Evolutionary conservation across 2,113 vertebrate genomes (phyloP), one percentile per base, ranked within the genome.

Genomic region (Etheostoma spectabile): DNA sequence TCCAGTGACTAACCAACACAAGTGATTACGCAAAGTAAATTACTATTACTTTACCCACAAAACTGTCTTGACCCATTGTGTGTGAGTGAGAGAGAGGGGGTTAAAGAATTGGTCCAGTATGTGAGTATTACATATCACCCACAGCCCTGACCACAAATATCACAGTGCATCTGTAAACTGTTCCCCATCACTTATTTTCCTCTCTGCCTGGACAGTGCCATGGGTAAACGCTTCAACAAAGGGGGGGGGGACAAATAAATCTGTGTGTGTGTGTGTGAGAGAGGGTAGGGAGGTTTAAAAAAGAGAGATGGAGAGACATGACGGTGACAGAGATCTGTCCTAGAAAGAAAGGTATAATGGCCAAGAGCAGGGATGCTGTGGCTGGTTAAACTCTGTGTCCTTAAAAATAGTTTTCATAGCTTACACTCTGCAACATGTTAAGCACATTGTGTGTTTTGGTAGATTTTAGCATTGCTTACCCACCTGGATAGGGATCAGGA

Each of bases 121-220:
- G 86, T 87, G 78, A 51, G 57, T 52, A 48, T 82, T 77, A 86
- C 62, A 81, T 75, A 87, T 90, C 79, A 70, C 46, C 35, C 61
- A 35, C 22, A 15, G 46, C 72, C 59, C 70, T 53, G 51, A 91
- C 92, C 91, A 80, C 93, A 95, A 89, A 82, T 92, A 90, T 93
- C 84, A 92, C 83, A 73, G 82, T 85, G 83, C 76, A 81, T 90
- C 91, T 86, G 80, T 64, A 11, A 65, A 27, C 63, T 70, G 82
- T 22, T 86, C 82, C 46, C 75, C 84, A 77, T 91, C 67, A 77
- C 83, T 87, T 69, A 42, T 57, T 55, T 80, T 72, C 66, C 74
- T 30, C 77, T 87, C 70, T n/a, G 76, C 48, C 78, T 51, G 64
- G 49, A 33, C 66, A 60, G 53, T 30, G 79, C 59, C 55, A 42